Base-by-base conservation (phyloP, 1,140 invertebrate species). In the Helicoverpa armigera region DNA sequence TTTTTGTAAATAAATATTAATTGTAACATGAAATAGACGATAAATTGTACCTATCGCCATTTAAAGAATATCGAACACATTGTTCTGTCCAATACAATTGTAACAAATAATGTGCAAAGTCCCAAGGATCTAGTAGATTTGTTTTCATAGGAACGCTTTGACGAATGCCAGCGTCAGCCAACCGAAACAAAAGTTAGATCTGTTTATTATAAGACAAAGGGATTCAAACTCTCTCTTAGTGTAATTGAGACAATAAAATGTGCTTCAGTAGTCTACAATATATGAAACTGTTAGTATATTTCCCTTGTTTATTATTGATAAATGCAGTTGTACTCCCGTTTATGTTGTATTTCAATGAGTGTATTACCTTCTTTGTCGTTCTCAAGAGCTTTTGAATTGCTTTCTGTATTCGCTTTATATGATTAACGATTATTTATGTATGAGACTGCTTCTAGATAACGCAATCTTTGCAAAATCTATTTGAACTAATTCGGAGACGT, bases 101-200 rank as follows among this genome's bases (percentile, higher is more conserved):
- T 69, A 70, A 79, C 76, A 70, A 79, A 79, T 79, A 58, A 79
- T n/a, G 65, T 48, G 63, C 63, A 48, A 79, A 69, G 54, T 79
- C 53, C 18, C 51, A 78, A 78, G 54, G 74, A 43, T 54, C 65
- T 76, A 35, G 58, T 65, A 77, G 76, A 80, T 81, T 84, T 81
- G 76, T 82, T 84, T 79, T 81, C 76, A 81, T 74, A 70, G 75
- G 80, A 84, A 84, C 79, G 83, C 83, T 84, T 84, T 84, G 83
- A 84, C 76, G 79, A 75, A 84, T 84, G 69, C 83, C 83, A 79
- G 73, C 76, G 72, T 84, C 76, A 84, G 61, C 65, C 82, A 80
- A 56, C 72, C 80, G 35, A 72, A 84, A 81, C 78, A 78, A 78
- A 78, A 80, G 74, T 80, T 83, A 53, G 65, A 78, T 77, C 74